Evolutionary conservation across 2,888 invertebrate genomes (phyloP).

Genomic region (Cybosia mesomella): DNA sequence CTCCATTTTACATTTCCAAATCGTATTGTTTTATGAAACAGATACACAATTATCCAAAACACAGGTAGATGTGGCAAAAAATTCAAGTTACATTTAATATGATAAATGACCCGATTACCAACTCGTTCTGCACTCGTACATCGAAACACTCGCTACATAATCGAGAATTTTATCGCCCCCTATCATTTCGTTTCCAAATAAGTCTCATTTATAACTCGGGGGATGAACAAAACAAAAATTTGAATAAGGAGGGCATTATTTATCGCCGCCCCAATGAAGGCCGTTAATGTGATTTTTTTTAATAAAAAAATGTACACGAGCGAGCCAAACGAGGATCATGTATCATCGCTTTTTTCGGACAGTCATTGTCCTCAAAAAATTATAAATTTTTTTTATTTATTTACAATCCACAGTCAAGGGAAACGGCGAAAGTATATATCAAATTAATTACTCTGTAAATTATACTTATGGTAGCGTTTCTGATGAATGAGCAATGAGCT

Average conservation of each 20-base stretch:
- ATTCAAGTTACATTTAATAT: constrained; percentile 43
- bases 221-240: constrained; percentile 86
- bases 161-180: constrained; percentile 81
- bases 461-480: constrained; percentile 42
- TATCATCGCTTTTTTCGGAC: constrained; percentile 85
- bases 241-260: constrained; percentile 87
- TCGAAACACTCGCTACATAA: constrained; percentile 68
- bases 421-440: constrained; percentile 74
- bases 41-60: constrained; percentile 31
- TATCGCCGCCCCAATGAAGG: constrained; percentile 87
- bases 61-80: constrained; percentile 43
- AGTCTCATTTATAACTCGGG: constrained; percentile 85
- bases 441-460: constrained; percentile 76
- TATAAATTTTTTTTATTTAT: constrained; percentile 69
- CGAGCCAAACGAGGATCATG: constrained; percentile 85
- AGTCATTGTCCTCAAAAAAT: constrained; percentile 82
- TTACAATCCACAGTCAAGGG: constrained; percentile 64
- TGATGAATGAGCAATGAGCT: neutral
- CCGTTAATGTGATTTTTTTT: constrained; percentile 87
- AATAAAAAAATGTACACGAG: constrained; percentile 81
- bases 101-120: constrained; percentile 54
- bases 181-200: constrained; percentile 85
- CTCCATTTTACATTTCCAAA: constrained; percentile 7
- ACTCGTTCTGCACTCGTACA: constrained; percentile 58
- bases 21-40: constrained; percentile 19